Evolutionary conservation across 2,888 invertebrate species (phyloP).

Genomic region (Harpalus rufipes): DNA sequence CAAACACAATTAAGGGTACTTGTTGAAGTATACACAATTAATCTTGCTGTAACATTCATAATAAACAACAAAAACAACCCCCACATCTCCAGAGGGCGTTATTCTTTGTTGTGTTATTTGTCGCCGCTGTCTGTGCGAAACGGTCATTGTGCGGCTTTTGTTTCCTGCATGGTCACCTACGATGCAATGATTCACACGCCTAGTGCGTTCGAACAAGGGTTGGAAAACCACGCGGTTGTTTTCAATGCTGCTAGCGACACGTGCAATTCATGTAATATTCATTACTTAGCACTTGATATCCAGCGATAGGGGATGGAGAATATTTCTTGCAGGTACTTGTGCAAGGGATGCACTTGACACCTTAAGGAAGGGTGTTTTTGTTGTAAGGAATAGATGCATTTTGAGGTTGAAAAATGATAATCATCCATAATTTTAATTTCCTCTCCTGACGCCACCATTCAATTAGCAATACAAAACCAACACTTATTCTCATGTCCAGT

Average conservation of each 20-base stretch:
- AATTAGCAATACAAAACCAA: neutral
- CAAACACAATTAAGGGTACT: no score
- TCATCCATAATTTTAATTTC: no score
- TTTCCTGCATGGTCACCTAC: slow-evolving; percentile 56
- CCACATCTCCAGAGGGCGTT: neutral
- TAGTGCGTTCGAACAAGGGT: neutral
- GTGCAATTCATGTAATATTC: slow-evolving; percentile 59
- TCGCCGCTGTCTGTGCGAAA: slow-evolving; percentile 22
- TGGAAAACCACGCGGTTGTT: neutral
- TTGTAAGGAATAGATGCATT: neutral
- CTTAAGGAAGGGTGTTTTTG: neutral
- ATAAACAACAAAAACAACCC: no score
- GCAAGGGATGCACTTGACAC: neutral
- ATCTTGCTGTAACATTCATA: no score
- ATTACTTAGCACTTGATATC: slow-evolving; percentile 54
- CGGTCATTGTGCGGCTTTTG: slow-evolving; percentile 27
- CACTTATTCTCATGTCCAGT: neutral
- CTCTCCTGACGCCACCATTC: neutral
- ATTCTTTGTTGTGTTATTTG: neutral
- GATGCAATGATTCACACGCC: slow-evolving; percentile 57
- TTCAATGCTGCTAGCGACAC: slow-evolving; percentile 8
- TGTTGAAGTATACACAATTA: no score
- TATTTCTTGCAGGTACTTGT: neutral
- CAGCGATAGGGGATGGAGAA: neutral
- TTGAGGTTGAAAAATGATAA: no score